These are phyloP conservation scores for Augiades crinisus DNA, from an alignment of 2,888 invertebrate species.

Conservation along the genomic window DNA sequence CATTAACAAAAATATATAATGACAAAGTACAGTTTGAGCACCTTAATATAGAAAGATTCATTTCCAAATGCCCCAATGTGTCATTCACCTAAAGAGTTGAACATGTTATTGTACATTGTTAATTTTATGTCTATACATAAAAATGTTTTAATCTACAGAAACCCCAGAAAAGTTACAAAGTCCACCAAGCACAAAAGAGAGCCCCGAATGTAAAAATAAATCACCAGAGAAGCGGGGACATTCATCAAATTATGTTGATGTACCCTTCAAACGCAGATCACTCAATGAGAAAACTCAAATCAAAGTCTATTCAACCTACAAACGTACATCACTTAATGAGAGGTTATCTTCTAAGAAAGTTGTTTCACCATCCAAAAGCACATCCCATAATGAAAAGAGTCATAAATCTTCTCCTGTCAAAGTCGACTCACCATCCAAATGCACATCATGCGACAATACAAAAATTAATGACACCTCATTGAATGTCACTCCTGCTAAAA, in stretches of 20 bases:
- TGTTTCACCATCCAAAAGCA: constrained; percentile 2
- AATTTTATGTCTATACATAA: neutral
- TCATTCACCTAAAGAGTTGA: no score
- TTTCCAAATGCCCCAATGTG: no score
- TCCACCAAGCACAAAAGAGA: constrained; percentile 16
- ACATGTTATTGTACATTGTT: neutral
- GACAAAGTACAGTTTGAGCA: no score
- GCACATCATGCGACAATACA: no score
- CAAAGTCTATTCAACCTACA: no score
- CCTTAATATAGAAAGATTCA: no score
- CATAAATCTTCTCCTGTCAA: constrained; percentile 36
- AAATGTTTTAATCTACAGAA: constrained; percentile 19
- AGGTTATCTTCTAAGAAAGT: constrained; percentile 12
- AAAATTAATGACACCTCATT: constrained; percentile 33
- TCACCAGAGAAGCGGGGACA: constrained; percentile 20
- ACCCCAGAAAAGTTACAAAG: constrained; percentile 36
- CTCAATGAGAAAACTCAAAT: constrained; percentile 33
- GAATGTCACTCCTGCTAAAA: constrained; percentile 44
- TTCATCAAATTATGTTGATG: constrained; percentile 12
- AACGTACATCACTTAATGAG: no score
- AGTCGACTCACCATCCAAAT: no score
- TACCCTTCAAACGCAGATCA: constrained; percentile 3
- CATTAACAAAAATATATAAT: no score
- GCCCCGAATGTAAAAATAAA: neutral
- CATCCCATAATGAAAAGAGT: constrained; percentile 21